Evolutionary conservation across 2,888 invertebrate species (phyloP).

Genomic region (Entomobrya multifasciata): DNA sequence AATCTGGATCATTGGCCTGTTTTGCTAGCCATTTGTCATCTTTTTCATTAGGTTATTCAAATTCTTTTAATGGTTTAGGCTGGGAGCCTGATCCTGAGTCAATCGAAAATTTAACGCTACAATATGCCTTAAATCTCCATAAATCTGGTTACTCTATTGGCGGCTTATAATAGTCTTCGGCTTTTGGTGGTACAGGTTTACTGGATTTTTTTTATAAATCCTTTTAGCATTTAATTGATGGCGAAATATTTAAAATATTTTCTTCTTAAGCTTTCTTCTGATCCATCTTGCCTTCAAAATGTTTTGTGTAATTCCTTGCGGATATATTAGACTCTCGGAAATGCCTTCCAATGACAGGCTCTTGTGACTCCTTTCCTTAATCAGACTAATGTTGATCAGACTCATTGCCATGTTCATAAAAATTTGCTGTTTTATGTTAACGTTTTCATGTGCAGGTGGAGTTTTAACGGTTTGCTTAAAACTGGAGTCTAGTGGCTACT

Average conservation of each 20-base stretch:
- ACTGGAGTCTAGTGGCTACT: constrained; percentile 26
- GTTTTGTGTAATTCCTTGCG: constrained; percentile 25
- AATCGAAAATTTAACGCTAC: constrained; percentile 38
- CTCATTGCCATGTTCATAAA: neutral
- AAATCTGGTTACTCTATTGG: constrained; percentile 38
- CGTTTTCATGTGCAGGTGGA: neutral
- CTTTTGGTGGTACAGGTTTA: neutral
- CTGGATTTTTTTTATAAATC: neutral
- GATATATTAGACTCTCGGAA: neutral
- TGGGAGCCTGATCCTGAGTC: neutral
- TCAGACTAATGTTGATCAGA: neutral
- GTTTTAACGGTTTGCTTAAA: constrained; percentile 19
- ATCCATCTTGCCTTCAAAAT: constrained; percentile 18
- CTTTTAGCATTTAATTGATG: neutral
- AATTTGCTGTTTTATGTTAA: neutral
- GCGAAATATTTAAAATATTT: constrained; percentile 1
- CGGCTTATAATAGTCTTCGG: too few relatives aligned
- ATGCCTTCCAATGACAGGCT: neutral
- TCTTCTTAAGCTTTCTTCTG: constrained; percentile 7
- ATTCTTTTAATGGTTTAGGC: neutral
- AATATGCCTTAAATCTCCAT: constrained; percentile 17
- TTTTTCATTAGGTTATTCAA: neutral
- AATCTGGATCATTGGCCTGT: constrained; percentile 52
- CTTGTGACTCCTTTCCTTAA: neutral
- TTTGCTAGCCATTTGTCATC: constrained; percentile 20